These are phyloP conservation scores for Sphyrna mokarran DNA, from an alignment of 2,113 vertebrate species.

Conservation along the genomic window DNA sequence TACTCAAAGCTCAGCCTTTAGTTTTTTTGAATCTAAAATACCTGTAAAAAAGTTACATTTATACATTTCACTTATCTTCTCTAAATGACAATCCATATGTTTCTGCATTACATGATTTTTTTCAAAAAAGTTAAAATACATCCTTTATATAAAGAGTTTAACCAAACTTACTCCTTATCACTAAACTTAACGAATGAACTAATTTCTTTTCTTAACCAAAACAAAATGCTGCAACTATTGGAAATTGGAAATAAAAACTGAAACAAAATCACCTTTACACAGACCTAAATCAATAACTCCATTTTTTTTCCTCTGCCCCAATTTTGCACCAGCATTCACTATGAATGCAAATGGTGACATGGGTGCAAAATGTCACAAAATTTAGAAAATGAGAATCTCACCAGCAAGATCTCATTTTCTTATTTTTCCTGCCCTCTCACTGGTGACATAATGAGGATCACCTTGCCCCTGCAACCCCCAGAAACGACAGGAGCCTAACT, in stretches of 20 bases:
- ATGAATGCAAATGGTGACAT: too few species aligned
- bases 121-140: background rate
- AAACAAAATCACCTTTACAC: too few species aligned
- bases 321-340: too few species aligned
- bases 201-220: background rate
- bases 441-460: too few species aligned
- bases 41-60: background rate
- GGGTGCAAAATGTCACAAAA: too few species aligned
- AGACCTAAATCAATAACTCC: too few species aligned
- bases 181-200: background rate
- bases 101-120: background rate
- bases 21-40: background rate
- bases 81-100: background rate
- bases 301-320: too few species aligned
- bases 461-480: too few species aligned
- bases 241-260: background rate
- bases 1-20: background rate
- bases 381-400: too few species aligned
- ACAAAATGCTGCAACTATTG: background rate
- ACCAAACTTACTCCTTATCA: background rate
- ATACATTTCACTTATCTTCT: background rate
- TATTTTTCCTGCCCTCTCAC: too few species aligned
- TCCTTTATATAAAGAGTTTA: background rate
- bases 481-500: too few species aligned
- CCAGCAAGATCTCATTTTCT: too few species aligned